These are phyloP conservation scores for Sialia sialis DNA, from an alignment of 2,113 vertebrate species.

Conservation along the genomic window DNA sequence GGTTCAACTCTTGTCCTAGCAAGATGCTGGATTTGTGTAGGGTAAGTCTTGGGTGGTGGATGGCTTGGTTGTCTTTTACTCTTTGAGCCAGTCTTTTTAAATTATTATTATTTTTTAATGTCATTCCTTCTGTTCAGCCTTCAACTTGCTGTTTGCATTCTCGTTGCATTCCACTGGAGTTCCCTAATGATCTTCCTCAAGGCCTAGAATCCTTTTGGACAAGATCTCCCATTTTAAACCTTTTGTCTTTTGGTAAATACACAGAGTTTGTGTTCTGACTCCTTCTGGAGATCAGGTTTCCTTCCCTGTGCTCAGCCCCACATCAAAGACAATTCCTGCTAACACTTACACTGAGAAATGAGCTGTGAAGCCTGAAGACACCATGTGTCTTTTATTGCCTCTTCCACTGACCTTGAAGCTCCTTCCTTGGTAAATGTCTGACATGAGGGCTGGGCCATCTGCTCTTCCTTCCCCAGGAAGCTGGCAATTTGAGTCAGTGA, in stretches of 20 bases:
- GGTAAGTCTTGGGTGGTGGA: not conserved
- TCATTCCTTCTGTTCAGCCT: not conserved
- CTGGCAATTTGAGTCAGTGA: not conserved
- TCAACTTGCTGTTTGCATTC: not conserved
- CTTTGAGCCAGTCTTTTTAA: not conserved
- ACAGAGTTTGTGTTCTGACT: not conserved
- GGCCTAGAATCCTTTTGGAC: not conserved
- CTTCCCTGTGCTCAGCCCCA: not conserved
- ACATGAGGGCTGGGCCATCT: conserved; percentile 4
- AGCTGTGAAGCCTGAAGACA: conserved; percentile 37
- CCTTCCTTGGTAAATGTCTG: not conserved
- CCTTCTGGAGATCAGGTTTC: not conserved
- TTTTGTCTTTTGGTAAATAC: not conserved
- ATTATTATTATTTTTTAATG: not conserved
- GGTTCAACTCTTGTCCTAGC: not conserved
- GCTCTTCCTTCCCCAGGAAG: not conserved
- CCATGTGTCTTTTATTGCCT: not conserved
- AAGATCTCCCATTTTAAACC: not conserved
- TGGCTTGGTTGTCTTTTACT: not conserved
- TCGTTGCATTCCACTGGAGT: not conserved
- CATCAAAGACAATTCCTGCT: not conserved
- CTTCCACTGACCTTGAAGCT: conserved; percentile 15
- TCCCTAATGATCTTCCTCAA: not conserved
- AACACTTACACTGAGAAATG: not conserved
- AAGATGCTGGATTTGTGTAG: not conserved